Evolutionary conservation across 2,888 invertebrate species (phyloP).

Genomic region (Hirtodrosophila histrioides): DNA sequence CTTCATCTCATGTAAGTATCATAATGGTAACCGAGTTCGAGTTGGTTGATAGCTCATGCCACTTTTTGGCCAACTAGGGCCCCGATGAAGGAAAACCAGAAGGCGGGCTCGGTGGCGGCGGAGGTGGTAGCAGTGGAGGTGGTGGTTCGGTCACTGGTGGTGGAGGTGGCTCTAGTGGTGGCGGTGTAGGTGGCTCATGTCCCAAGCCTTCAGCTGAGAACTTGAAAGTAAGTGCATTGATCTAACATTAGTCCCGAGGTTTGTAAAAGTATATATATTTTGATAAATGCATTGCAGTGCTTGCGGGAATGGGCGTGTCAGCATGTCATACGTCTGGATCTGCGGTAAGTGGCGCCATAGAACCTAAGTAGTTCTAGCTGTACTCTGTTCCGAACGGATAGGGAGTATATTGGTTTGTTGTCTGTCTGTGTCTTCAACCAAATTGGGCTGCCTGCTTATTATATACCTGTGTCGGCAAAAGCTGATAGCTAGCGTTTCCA

Average conservation of each 20-base stretch:
- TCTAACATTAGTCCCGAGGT: too few relatives aligned
- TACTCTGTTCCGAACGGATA: too few relatives aligned
- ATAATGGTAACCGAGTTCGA: background rate
- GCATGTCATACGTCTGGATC: slow-evolving; percentile 69
- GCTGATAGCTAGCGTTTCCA: too few relatives aligned
- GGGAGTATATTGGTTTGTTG: too few relatives aligned
- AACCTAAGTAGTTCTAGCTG: too few relatives aligned
- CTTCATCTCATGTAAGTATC: slow-evolving; percentile 37
- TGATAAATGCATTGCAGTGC: slow-evolving; percentile 54
- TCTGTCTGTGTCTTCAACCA: background rate
- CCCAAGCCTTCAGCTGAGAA: slow-evolving; percentile 58
- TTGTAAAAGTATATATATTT: background rate
- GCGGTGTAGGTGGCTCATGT: slow-evolving; percentile 26
- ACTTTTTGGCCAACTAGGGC: background rate
- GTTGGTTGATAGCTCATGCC: background rate
- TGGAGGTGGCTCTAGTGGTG: background rate
- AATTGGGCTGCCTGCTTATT: too few relatives aligned
- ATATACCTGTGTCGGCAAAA: too few relatives aligned
- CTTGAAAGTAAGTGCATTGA: slow-evolving; percentile 51
- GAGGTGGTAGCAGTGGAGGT: background rate
- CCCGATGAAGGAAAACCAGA: background rate
- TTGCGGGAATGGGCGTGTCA: slow-evolving; percentile 74
- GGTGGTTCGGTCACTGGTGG: slow-evolving; percentile 2
- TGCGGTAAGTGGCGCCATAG: slow-evolving; percentile 60
- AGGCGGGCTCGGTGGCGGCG: slow-evolving; percentile 4